phyloP scores from a whole-genome alignment of 2,113 vertebrate genomes.

The Corythornis vintsioides region DNA sequence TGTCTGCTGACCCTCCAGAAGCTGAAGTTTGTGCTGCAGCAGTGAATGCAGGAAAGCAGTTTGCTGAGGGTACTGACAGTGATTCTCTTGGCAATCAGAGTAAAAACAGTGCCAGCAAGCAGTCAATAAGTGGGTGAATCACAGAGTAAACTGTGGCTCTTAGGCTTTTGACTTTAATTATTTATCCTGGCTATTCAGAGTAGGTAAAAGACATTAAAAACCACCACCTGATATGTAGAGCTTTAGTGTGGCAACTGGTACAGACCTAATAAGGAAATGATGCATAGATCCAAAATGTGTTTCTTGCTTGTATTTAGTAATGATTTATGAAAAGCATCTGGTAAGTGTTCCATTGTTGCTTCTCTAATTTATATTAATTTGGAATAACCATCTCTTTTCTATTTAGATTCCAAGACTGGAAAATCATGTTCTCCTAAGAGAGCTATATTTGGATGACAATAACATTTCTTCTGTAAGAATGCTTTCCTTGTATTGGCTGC shows the following conservation, averaged over 20 bases:
- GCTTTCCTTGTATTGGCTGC: conserved; percentile 86
- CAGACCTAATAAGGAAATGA: not conserved
- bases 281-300: not conserved
- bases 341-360: conserved; percentile 4
- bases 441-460: conserved; percentile 89
- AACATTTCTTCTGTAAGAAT: conserved; percentile 79
- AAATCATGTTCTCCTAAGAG: conserved; percentile 91
- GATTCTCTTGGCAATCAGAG: not conserved
- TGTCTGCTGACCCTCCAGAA: not conserved
- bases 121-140: not conserved
- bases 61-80: not conserved
- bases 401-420: conserved; percentile 81
- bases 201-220: not conserved
- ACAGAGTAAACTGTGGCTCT: not conserved
- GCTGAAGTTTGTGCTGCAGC: not conserved
- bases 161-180: not conserved
- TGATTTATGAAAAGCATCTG: conserved; percentile 28
- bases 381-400: conserved; percentile 31
- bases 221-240: not conserved
- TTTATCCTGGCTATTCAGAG: not conserved
- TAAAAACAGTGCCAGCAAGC: not conserved
- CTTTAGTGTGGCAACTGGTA: not conserved
- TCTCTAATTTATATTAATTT: conserved; percentile 14
- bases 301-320: not conserved
- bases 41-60: not conserved